Base-by-base conservation (phyloP, 2,113 vertebrate species). In the Arizona elegans region DNA sequence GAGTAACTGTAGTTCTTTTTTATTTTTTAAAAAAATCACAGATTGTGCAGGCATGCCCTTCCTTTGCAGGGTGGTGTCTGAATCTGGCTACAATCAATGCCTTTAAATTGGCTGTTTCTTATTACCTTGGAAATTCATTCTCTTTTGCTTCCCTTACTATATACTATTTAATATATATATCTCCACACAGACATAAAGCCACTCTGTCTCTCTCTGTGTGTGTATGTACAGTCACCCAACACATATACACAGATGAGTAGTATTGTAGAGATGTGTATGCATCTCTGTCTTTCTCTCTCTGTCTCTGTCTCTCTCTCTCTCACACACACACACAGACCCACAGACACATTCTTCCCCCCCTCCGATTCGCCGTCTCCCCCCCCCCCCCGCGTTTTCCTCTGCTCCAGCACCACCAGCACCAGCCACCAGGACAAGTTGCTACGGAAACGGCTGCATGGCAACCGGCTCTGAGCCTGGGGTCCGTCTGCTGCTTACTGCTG, bases 361-460 rank as follows among this genome's bases (percentile, higher is more conserved):
- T 3, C 90, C 90, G 70, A 5, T 88, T 10, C 19, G 11, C 38
- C 38, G 38, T 3, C 38, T 38, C 38, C 1, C 38, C 38, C 13
- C 15, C 43, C 8, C 43, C 0, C 12, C 54, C 3, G 21, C 5
- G 52, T 70, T 81, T 55, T 29, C 3, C n/a, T 26, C 43, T 92
- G 90, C 97, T 90, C 96, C 97, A 91, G 96, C 97, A 98, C 97
- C 98, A 97, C 96, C 95, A 98, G 96, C 98, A 97, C 96, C 95
- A 98, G 96, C 97, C 98, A 97, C 97, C 98, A 98, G 98, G 98
- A 98, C 97, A 98, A 97, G 99, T 99, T 99, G 99, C 99, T 98
- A 98, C 97, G 99, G 99, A 98, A 99, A 99, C 99, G 98, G 99
- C 98, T 98, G 99, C 99, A 98, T 99, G 98, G 99, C 99, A 99